Conservation (phyloP, 2,888 invertebrate genomes). For the Alitta virens region DNA sequence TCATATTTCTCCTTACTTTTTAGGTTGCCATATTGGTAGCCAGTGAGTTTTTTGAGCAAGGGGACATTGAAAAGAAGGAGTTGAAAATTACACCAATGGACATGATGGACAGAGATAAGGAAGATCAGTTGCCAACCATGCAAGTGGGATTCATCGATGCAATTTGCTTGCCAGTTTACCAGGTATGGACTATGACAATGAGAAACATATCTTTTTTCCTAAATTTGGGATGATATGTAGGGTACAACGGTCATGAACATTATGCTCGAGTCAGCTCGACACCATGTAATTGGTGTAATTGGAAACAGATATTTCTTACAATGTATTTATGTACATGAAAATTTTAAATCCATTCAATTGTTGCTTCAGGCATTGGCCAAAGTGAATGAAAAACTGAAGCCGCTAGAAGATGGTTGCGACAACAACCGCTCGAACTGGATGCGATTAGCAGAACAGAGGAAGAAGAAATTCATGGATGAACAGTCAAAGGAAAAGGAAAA, state of each 20-base stretch:
- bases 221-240: no score
- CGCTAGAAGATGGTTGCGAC: slow-evolving; percentile 47
- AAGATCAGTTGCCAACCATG: slow-evolving; percentile 49
- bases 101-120: slow-evolving; percentile 54
- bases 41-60: slow-evolving; percentile 56
- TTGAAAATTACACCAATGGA: slow-evolving; percentile 52
- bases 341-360: slow-evolving; percentile 1
- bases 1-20: no score
- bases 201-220: no score
- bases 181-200: no score
- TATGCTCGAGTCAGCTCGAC: no score
- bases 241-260: no score
- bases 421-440: slow-evolving; percentile 48
- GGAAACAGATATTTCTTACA: no score
- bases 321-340: no score
- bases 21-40: slow-evolving; percentile 59
- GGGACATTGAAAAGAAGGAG: slow-evolving; percentile 52
- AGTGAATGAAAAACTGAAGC: slow-evolving; percentile 58
- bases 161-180: slow-evolving; percentile 53
- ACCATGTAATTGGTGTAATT: no score
- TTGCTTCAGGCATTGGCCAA: slow-evolving; percentile 45
- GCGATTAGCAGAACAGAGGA: slow-evolving; percentile 30
- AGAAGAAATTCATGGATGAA: slow-evolving; percentile 4
- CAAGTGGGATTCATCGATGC: slow-evolving; percentile 85
- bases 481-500: not conserved